Base-by-base conservation (phyloP, 2,797 vertebrate genomes). In the Onychomys arenicola region DNA sequence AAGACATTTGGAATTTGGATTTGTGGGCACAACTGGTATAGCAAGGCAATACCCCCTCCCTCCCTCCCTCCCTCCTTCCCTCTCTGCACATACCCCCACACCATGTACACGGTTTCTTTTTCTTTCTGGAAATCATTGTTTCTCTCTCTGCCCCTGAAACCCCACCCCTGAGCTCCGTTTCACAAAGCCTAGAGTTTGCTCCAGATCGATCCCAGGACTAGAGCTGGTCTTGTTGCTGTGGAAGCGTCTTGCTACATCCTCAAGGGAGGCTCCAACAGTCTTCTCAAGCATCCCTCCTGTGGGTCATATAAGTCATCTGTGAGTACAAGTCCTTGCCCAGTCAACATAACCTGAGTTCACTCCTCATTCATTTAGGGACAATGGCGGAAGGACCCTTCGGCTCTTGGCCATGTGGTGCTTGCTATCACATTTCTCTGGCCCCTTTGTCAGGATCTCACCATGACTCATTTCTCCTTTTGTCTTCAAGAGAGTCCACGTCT, bases 1-100 rank as follows among this genome's bases (percentile, higher is more conserved):
- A 65, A 49, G 80, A 59, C 59, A 43, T 88, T 88, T 37, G 46
- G 37, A 93, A 61, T 71, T 81, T 91, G 57, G 71, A 84, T 95
- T 85, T 84, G 16, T 55, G 32, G 82, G 57, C 57, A 84, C 7
- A 83, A 46, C n/a, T 90, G n/a, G 4, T 57, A 13, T 23, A 78
- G 10, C n/a, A 76, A 40, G 4, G 25, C 71, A 17, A 65, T 55
- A 11, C 61, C 43, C 57, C 14, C 37, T 52, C 29, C 4, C 46
- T 17, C 12, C 29, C 46, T 34, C 65, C 46, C 52, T 32, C 2
- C 25, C 16, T 57, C 19, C 52, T 9, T 63, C 19, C 52, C 12
- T 63, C 32, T 43, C 21, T 37, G 9, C 5, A 65, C 52, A 78
- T 17, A 71, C 29, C 81, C 59, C 49, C 49, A 83, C 29, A 75